Percentiles rank a stretch among this genome's conserved stretches.
These are phyloP conservation scores for Lasioglossum villosulum DNA, from an alignment of 2,888 invertebrate genomes.

Conservation along the genomic window DNA sequence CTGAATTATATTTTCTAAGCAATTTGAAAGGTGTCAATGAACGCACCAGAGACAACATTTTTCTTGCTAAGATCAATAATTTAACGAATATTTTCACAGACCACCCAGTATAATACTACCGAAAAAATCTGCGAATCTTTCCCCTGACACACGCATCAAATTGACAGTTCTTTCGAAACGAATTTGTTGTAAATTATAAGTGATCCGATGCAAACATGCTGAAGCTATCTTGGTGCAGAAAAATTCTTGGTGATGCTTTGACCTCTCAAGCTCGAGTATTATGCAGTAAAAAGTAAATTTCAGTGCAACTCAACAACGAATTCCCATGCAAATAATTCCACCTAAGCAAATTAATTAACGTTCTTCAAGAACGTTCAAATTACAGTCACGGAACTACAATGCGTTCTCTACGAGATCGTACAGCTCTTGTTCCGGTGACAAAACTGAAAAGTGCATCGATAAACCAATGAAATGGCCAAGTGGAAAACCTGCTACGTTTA, in stretches of 20 bases:
- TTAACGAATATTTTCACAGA: background rate
- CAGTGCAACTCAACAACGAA: background rate
- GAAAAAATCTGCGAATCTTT: constrained; percentile 44
- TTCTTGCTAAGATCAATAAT: background rate
- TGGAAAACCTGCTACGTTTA: constrained; percentile 68
- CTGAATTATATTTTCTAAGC: background rate
- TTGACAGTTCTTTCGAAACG: constrained; percentile 2
- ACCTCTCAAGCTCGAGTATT: constrained; percentile 8
- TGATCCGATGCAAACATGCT: constrained; percentile 43
- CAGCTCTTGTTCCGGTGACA: background rate
- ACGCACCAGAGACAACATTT: background rate
- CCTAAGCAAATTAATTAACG: constrained; percentile 31
- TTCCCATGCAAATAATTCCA: background rate
- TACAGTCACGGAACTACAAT: background rate
- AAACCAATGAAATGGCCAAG: constrained; percentile 74
- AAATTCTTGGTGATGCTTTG: background rate
- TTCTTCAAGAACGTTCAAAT: constrained; percentile 36
- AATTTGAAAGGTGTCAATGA: background rate
- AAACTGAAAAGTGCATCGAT: constrained; percentile 44
- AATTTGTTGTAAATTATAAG: constrained; percentile 27
- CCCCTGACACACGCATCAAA: constrained; percentile 9
- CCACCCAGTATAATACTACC: background rate
- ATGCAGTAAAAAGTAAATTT: constrained; percentile 42
- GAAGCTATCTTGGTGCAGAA: constrained; percentile 11
- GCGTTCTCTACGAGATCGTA: background rate